Percentiles rank a stretch among this genome's conserved stretches.
Conservation (phyloP, 2,797 vertebrate genomes). For the Kryptolebias ocellatus region DNA sequence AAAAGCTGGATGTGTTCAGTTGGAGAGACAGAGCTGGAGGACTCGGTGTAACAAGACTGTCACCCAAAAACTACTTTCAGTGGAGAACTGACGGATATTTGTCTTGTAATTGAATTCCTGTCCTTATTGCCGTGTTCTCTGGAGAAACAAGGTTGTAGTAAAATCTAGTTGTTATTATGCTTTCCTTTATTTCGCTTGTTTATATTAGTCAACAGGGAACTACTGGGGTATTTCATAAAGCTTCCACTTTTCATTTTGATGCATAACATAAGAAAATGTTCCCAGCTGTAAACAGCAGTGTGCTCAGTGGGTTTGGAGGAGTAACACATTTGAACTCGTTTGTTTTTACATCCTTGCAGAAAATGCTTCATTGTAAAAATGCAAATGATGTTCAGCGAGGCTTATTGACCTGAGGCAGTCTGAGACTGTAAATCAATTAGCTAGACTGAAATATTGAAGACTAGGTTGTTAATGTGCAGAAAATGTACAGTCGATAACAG, state of each 20-base stretch:
- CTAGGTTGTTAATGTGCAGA: conserved; percentile 15
- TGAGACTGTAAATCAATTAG: conserved; percentile 16
- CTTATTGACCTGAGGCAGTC: conserved; percentile 23
- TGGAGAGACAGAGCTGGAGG: neutral
- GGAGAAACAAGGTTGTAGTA: conserved; percentile 11
- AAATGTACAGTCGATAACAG: conserved; percentile 8
- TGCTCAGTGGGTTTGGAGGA: neutral
- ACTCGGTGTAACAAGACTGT: neutral
- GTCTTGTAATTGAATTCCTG: conserved; percentile 8
- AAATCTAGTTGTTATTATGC: conserved; percentile 28
- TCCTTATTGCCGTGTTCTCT: conserved; percentile 27
- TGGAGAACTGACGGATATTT: conserved; percentile 13
- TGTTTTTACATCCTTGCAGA: conserved; percentile 12
- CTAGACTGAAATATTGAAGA: conserved; percentile 16
- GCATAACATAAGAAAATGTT: conserved; percentile 13
- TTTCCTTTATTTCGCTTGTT: conserved; percentile 30
- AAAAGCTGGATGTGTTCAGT: neutral
- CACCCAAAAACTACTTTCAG: neutral
- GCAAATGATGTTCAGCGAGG: conserved; percentile 30
- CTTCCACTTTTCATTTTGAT: conserved; percentile 28
- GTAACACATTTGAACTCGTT: conserved; percentile 1
- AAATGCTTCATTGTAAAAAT: conserved; percentile 46
- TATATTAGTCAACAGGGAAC: conserved; percentile 25
- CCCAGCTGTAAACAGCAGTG: neutral
- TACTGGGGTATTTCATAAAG: conserved; percentile 22